phyloP scores from a whole-genome alignment of 1,140 invertebrate species.

The Micrasema minimum region DNA sequence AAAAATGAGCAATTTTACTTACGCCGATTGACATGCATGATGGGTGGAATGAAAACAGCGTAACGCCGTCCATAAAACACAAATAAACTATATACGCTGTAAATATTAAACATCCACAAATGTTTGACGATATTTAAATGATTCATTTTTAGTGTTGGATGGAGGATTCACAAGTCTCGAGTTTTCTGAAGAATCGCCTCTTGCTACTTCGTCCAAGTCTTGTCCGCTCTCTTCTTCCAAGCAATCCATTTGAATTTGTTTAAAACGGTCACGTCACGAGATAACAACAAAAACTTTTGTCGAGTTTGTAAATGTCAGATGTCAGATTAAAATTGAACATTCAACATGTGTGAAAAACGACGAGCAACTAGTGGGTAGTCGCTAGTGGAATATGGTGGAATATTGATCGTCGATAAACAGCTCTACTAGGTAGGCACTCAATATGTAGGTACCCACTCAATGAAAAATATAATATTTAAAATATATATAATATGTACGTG shows the following conservation, averaged over 20 bases:
- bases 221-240: conserved; percentile 24
- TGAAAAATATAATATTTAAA: no score
- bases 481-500: no score
- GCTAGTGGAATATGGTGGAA: no score
- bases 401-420: no score
- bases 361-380: conserved; percentile 1
- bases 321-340: not conserved
- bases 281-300: conserved; percentile 17
- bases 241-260: conserved; percentile 29
- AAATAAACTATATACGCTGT: conserved; percentile 58
- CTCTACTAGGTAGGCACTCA: no score
- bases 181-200: conserved; percentile 53
- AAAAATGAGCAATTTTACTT: conserved; percentile 49
- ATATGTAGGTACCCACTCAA: no score
- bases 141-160: conserved; percentile 55
- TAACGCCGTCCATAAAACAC: conserved; percentile 58
- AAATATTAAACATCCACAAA: conserved; percentile 55
- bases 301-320: not conserved
- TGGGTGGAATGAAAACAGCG: conserved; percentile 64
- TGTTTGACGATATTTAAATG: conserved; percentile 60
- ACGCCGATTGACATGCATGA: conserved; percentile 60
- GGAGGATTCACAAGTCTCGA: conserved; percentile 46
- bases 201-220: conserved; percentile 45
- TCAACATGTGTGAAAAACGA: not conserved
- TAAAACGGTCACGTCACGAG: conserved; percentile 31